phyloP scores from a whole-genome alignment of 2,113 vertebrate genomes.

The Probosciger aterrimus region DNA sequence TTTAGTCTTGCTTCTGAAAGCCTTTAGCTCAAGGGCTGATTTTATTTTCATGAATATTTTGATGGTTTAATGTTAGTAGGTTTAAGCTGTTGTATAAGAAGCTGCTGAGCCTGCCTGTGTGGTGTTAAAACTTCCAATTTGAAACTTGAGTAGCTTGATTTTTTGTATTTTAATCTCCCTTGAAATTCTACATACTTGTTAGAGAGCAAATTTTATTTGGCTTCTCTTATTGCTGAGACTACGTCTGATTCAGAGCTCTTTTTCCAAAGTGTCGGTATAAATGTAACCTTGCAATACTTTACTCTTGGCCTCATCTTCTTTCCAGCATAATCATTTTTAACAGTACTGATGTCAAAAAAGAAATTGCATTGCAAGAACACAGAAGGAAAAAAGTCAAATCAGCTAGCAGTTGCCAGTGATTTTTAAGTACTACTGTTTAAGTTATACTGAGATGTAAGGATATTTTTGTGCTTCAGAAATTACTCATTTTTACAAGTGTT shows the following conservation, averaged over 20 bases:
- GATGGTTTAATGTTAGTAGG: background rate
- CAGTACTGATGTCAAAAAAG: background rate
- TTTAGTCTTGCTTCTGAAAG: background rate
- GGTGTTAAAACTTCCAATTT: background rate
- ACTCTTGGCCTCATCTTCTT: background rate
- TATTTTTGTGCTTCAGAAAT: background rate
- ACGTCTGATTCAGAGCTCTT: background rate
- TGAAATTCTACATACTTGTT: background rate
- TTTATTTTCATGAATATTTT: conserved; percentile 34
- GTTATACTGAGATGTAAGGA: background rate
- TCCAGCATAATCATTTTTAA: background rate
- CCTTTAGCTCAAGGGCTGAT: background rate
- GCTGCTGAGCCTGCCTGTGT: background rate
- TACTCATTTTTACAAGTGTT: background rate
- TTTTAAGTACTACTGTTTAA: background rate
- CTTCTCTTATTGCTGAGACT: background rate
- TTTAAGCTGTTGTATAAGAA: background rate
- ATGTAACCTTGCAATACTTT: background rate
- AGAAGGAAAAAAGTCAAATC: background rate
- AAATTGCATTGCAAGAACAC: background rate
- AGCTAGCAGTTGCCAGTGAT: background rate
- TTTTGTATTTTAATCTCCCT: background rate
- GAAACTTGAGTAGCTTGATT: background rate
- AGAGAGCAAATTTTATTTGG: background rate
- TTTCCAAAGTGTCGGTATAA: background rate